phyloP scores from a whole-genome alignment of 2,113 vertebrate species.

The Eulemur macaco region DNA sequence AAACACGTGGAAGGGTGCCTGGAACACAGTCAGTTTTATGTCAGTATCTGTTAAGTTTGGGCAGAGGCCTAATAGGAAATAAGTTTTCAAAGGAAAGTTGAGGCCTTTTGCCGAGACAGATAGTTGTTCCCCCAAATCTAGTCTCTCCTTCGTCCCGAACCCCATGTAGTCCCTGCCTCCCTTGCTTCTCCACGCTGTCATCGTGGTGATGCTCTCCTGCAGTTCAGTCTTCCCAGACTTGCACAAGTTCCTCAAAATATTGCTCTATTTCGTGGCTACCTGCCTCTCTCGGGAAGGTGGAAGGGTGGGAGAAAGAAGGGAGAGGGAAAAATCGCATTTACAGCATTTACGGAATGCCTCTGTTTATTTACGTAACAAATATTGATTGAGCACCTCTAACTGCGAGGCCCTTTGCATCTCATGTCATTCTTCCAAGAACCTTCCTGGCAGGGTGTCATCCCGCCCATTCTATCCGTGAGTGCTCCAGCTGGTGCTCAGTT shows the following conservation, averaged over 20 bases:
- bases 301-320: neutral
- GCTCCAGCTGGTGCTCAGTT: neutral
- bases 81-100: neutral
- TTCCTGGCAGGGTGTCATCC: neutral
- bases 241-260: neutral
- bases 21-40: neutral
- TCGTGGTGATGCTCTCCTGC: neutral
- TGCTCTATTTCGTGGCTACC: neutral
- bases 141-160: neutral
- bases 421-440: neutral
- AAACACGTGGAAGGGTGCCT: neutral
- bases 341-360: neutral
- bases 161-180: neutral
- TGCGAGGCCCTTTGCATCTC: neutral
- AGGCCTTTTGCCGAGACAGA: neutral
- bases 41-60: neutral
- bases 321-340: neutral
- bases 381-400: neutral
- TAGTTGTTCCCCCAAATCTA: neutral
- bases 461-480: neutral
- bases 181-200: neutral
- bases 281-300: neutral
- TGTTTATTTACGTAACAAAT: neutral
- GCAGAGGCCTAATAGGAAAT: neutral
- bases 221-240: neutral